Evolutionary conservation across 2,888 invertebrate species (phyloP), one percentile per base, ranked within the genome.

Genomic region (Acrobeloides nanus): DNA sequence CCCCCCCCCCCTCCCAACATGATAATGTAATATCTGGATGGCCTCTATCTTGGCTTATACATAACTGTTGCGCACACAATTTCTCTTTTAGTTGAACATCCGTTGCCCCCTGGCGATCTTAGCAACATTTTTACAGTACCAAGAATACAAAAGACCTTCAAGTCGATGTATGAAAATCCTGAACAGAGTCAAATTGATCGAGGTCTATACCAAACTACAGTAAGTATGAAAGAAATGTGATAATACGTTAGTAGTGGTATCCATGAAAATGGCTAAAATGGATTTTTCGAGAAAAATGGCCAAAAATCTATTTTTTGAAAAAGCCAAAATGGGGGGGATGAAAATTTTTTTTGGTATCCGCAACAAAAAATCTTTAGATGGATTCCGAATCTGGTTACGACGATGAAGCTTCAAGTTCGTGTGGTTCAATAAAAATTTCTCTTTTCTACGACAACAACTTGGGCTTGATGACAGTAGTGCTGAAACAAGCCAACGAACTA

Each of bases 361-460:
- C 26, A 27, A 17, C 26, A 21, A 32, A 24, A 29, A 18, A 20
- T 26, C n/a, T 33, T 29, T 10, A 55, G 27, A 43, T 62, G 53
- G 57, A 53, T 7, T 27, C 50, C 25, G 59, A 59, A 42, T 62
- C 58, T n/a, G 26, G 21, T 18, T 62, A 62, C 27, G 59, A 61
- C 42, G 53, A 59, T 10, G 52, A 52, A 7, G 41, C 33, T 0
- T 45, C 54, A 44, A 61, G 66, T 8, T 48, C 59, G 17, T 57
- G 65, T 15, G 84, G 84, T 24, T 81, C 81, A 39, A 73, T 84
- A 37, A 81, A 83, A 65, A 74, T 84, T 15, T 78, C 80, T 25
- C 72, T 84, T 27, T 75, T 77, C 25, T 83, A 82, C 68, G 83
- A 84, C 72, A 76, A 80, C 0, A 79, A 81, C 42, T 81, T 81